Conservation (phyloP, 2,797 vertebrate genomes). For the Dipus sagitta region DNA sequence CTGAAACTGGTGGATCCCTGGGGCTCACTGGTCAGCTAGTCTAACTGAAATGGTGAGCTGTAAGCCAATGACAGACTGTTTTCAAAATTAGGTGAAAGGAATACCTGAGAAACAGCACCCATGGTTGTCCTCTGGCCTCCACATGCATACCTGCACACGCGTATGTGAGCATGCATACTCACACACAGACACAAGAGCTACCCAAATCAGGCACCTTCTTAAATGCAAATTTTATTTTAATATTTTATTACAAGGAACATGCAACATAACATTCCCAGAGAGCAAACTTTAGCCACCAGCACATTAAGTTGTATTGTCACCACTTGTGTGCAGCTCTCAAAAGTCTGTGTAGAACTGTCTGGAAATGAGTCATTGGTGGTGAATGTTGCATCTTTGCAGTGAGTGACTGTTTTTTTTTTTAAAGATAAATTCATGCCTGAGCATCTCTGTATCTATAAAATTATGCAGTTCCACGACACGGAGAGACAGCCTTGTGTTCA, state of each 20-base stretch:
- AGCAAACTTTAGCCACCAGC: neutral
- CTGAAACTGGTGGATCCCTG: too few relatives aligned
- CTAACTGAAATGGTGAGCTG: too few relatives aligned
- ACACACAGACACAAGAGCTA: too few relatives aligned
- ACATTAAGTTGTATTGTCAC: neutral
- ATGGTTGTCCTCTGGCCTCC: too few relatives aligned
- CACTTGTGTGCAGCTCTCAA: neutral
- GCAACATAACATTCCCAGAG: neutral
- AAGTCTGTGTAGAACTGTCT: neutral
- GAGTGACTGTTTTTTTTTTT: neutral
- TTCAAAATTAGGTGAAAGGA: too few relatives aligned
- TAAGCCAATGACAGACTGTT: too few relatives aligned
- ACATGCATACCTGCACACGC: neutral
- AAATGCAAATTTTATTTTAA: conserved; percentile 22
- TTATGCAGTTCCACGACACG: conserved; percentile 1
- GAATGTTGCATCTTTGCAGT: conserved; percentile 37
- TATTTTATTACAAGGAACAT: conserved; percentile 24
- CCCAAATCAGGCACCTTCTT: neutral
- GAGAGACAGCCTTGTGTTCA: conserved; percentile 35
- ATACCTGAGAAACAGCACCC: too few relatives aligned
- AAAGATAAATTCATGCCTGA: conserved; percentile 31
- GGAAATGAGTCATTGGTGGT: conserved; percentile 46
- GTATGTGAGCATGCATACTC: neutral
- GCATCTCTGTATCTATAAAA: conserved; percentile 20
- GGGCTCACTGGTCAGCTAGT: too few relatives aligned